Evolutionary conservation across 1,140 invertebrate species (phyloP).

Genomic region (Aphaenogaster floridana): DNA sequence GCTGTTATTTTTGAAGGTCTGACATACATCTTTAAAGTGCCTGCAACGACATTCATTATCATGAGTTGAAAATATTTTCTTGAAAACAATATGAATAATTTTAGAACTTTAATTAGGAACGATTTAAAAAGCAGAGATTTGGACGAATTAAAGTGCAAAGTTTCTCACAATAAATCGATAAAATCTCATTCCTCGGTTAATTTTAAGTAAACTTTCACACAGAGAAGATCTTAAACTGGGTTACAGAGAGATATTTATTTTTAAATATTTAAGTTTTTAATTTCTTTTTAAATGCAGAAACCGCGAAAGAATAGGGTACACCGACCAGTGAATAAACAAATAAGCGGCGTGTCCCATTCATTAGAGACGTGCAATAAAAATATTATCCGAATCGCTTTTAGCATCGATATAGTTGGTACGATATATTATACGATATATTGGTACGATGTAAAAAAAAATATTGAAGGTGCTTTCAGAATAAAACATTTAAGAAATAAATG

Average conservation of each 20-base stretch:
- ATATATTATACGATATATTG: too few species aligned
- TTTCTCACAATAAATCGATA: neutral
- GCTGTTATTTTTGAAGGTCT: too few species aligned
- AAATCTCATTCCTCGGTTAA: neutral
- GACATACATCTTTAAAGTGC: too few species aligned
- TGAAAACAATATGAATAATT: neutral
- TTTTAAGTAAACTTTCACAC: neutral
- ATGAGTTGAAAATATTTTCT: neutral
- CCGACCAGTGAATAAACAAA: too few species aligned
- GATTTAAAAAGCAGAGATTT: neutral
- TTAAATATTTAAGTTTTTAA: too few species aligned
- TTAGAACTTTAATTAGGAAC: neutral
- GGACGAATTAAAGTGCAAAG: neutral
- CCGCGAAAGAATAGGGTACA: neutral
- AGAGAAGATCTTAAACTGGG: neutral
- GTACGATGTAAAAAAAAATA: too few species aligned
- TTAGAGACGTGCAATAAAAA: too few species aligned
- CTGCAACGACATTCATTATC: neutral
- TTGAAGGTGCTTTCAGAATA: too few species aligned
- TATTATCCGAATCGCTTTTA: too few species aligned
- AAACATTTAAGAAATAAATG: too few species aligned
- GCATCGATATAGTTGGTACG: too few species aligned
- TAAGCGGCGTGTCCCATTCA: too few species aligned
- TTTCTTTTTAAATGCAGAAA: neutral
- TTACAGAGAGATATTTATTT: neutral